Conservation (phyloP, 2,888 invertebrate genomes). For the Andricus quercusramuli region DNA sequence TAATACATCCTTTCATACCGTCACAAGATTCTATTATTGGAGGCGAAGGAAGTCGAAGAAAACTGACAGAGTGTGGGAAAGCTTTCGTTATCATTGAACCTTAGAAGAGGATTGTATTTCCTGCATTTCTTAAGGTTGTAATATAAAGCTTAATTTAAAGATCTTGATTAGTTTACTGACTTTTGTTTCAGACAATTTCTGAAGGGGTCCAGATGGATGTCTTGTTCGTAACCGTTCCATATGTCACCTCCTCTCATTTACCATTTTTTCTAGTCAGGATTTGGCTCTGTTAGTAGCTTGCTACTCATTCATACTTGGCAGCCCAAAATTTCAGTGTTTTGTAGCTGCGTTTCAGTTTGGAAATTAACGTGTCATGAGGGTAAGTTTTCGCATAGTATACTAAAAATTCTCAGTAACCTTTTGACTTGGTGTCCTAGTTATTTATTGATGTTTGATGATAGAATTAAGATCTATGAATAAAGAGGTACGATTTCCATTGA, state of each 20-base stretch:
- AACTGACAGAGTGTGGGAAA: neutral
- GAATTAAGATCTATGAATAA: too few relatives aligned
- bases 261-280: neutral
- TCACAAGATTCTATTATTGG: conserved; percentile 13
- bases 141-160: neutral
- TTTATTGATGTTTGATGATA: too few relatives aligned
- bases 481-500: too few relatives aligned
- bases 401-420: too few relatives aligned
- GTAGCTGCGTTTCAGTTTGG: neutral
- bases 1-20: conserved; percentile 12
- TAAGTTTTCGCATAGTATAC: too few relatives aligned
- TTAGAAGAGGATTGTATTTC: neutral
- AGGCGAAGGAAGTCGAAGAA: neutral
- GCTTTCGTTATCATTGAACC: neutral
- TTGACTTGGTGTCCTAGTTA: too few relatives aligned
- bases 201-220: neutral
- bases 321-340: too few relatives aligned
- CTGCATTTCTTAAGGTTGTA: neutral
- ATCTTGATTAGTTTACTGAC: neutral
- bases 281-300: neutral
- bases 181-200: neutral
- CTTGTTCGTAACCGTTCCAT: neutral
- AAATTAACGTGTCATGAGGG: too few relatives aligned
- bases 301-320: too few relatives aligned
- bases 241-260: neutral